These are phyloP conservation scores for Pedionomus torquatus DNA, from an alignment of 2,113 vertebrate species.

Conservation along the genomic window DNA sequence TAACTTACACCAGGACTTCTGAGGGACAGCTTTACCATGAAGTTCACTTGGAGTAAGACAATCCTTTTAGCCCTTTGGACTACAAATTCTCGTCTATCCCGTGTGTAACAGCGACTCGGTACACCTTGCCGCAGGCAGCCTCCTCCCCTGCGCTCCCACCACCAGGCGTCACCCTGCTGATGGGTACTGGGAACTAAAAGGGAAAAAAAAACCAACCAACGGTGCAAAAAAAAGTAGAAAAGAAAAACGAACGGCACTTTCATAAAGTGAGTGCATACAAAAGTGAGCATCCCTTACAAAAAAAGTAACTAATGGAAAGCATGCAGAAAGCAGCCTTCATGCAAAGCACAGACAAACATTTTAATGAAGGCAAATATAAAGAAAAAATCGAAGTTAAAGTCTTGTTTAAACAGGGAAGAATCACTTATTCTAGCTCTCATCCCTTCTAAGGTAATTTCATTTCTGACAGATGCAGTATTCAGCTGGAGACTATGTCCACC, in stretches of 20 bases:
- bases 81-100: fast-evolving
- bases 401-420: background rate
- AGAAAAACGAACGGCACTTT: background rate
- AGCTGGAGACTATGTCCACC: background rate
- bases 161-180: constrained; percentile 4
- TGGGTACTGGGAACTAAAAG: fast-evolving
- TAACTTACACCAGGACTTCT: background rate
- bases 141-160: background rate
- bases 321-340: background rate
- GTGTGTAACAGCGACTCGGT: fast-evolving
- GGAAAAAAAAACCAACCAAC: background rate
- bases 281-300: background rate
- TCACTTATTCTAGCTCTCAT: background rate
- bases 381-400: background rate
- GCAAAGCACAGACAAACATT: background rate
- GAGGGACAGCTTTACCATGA: background rate
- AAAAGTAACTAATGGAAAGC: background rate
- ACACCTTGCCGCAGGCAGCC: background rate
- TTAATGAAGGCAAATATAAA: background rate
- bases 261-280: background rate
- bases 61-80: background rate
- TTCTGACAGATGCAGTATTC: background rate
- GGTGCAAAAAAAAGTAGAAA: background rate
- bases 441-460: background rate
- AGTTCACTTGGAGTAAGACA: background rate